Evolutionary conservation across 2,888 invertebrate species (phyloP), one percentile per base, ranked within the genome.

Genomic region (Automeris io): DNA sequence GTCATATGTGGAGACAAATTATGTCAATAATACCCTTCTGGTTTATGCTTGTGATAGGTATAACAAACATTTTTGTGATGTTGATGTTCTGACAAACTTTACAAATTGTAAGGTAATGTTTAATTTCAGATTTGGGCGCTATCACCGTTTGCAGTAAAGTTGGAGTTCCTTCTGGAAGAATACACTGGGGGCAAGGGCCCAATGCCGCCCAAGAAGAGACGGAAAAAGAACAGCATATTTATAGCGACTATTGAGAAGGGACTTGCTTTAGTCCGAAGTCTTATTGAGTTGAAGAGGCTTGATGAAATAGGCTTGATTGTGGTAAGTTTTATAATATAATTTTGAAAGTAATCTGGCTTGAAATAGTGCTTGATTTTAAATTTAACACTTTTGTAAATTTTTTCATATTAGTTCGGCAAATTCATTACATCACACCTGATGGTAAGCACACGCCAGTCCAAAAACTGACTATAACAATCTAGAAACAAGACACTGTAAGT

Each of bases 171-270:
- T 45, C 90, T 98, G 0, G 98, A 99, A 74, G 98, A 99, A 72
- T 99, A 98, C 86, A 97, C 98, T 0, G 96, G 92, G 0, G 94
- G 94, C 32, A 96, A 95, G 72, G 98, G 98, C 0, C 92, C 93
- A 64, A 93, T 96, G 26, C 98, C 98, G 0, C 92, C 93, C 0
- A 91, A 91, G 58, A 91, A 94, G 41, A 83, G 93, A 7, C 88
- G 92, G 16, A 87, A 88, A 40, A 93, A 93, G 62, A 91, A 91
- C 51, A 93, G 93, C 22, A 89, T 98, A 31, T 99, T 93, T 61
- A 90, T 99, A 29, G 96, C 96, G 1, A 99, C 99, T 0, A 97
- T 98, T 45, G 99, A 99, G 78, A 98, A 98, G 74, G 97, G 95
- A 2, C 88, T 95, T 34, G 92, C 94, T 5, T 75, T 99, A 3